A percentile compares a stretch with the other conserved stretches of the same genome.
Conservation (phyloP, 2,797 vertebrate genomes). For the Sebastes kiyomatsui region DNA sequence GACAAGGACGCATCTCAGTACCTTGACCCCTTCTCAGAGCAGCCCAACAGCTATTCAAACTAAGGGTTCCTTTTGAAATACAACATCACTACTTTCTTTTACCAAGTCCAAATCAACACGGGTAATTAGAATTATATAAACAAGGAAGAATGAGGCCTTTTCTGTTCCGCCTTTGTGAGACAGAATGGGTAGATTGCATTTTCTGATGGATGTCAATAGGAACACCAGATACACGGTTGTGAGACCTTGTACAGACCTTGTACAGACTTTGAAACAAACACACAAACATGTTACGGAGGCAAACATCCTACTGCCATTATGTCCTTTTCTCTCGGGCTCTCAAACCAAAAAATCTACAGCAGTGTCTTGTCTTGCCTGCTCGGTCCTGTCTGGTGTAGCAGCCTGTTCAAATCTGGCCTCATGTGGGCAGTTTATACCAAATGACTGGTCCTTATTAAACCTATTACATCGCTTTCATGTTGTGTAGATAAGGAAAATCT, state of each 20-base stretch:
- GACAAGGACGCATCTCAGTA: slow-evolving; percentile 67
- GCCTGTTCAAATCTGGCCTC: neutral
- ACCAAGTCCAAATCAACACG: slow-evolving; percentile 63
- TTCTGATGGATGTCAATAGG: slow-evolving; percentile 63
- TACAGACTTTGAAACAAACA: slow-evolving; percentile 59
- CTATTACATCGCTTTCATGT: neutral
- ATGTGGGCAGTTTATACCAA: neutral
- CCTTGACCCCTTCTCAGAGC: slow-evolving; percentile 70
- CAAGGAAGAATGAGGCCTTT: slow-evolving; percentile 63
- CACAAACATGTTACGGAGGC: slow-evolving; percentile 44
- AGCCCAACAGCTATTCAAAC: slow-evolving; percentile 70
- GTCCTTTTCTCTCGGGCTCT: slow-evolving; percentile 26
- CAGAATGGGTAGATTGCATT: slow-evolving; percentile 47
- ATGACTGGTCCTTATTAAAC: neutral
- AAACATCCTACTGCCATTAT: slow-evolving; percentile 31
- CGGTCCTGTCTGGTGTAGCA: neutral
- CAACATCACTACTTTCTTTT: slow-evolving; percentile 61
- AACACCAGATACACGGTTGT: slow-evolving; percentile 45
- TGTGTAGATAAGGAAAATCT: neutral
- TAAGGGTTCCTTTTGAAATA: slow-evolving; percentile 62
- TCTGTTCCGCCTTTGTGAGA: slow-evolving; percentile 42
- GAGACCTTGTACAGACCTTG: slow-evolving; percentile 59
- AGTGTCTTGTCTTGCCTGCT: neutral
- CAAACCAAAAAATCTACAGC: slow-evolving; percentile 25
- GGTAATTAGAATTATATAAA: slow-evolving; percentile 74